These are phyloP conservation scores for Montipora cactus DNA, from an alignment of 64 coral and sea anemone species.

Conservation along the genomic window DNA sequence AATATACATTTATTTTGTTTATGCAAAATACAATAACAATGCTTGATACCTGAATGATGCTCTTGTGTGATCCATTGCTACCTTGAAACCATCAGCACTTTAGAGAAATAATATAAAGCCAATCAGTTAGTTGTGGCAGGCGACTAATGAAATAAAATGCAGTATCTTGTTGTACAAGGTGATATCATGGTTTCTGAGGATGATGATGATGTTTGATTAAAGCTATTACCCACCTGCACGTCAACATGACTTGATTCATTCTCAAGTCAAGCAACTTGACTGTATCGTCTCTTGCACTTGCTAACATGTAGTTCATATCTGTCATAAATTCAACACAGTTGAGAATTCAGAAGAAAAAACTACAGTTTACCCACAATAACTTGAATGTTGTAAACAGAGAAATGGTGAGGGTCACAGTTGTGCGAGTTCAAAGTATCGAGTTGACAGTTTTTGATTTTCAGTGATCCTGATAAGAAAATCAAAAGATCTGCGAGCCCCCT, in stretches of 20 bases:
- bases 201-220: too few relatives aligned
- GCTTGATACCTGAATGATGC: slow-evolving; percentile 88
- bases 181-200: not conserved
- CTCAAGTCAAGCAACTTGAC: slow-evolving; percentile 90
- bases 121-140: not conserved
- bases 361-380: too few relatives aligned
- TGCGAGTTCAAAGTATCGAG: too few relatives aligned
- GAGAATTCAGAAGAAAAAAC: too few relatives aligned
- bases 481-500: too few relatives aligned
- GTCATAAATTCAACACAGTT: not conserved
- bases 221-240: slow-evolving; percentile 66
- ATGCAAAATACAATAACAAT: not conserved
- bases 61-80: slow-evolving; percentile 94
- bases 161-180: not conserved
- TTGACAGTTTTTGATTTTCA: too few relatives aligned
- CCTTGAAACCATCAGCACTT: slow-evolving; percentile 90
- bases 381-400: too few relatives aligned
- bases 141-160: too few relatives aligned
- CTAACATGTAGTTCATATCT: slow-evolving; percentile 91
- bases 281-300: slow-evolving; percentile 93
- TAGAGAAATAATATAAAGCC: not conserved
- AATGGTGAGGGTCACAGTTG: too few relatives aligned
- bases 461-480: too few relatives aligned
- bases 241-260: slow-evolving; percentile 92
- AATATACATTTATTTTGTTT: too few relatives aligned